These are phyloP conservation scores for Sanderia malayensis DNA, from an alignment of 30 jellyfish, hydroid and myxozoan species.

Conservation along the genomic window DNA sequence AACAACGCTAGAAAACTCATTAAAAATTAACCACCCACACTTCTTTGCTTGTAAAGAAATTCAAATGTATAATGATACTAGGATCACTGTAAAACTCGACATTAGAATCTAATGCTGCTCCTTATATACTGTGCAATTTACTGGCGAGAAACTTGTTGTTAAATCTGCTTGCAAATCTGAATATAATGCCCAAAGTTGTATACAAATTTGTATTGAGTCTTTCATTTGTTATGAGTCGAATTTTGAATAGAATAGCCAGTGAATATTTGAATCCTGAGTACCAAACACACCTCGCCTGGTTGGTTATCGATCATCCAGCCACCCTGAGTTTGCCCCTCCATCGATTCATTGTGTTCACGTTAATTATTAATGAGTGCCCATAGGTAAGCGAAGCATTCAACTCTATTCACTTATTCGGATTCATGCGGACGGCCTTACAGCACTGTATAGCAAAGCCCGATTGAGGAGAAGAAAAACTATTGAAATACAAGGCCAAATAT, in stretches of 20 bases:
- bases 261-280: conserved; percentile 51
- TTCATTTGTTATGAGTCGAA: conserved; percentile 38
- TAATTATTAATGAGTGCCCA: conserved; percentile 59
- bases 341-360: conserved; percentile 76
- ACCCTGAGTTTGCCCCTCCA: conserved; percentile 69
- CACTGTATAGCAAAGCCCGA: conserved; percentile 57
- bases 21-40: too few relatives aligned
- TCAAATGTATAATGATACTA: too few relatives aligned
- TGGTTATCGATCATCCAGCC: conserved; percentile 64
- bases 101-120: too few relatives aligned
- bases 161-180: conserved; percentile 52
- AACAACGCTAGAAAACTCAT: too few relatives aligned
- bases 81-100: too few relatives aligned
- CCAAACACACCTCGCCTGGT: conserved; percentile 72
- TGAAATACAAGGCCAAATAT: conserved; percentile 51
- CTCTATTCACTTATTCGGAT: conserved; percentile 75
- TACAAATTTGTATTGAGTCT: conserved; percentile 31
- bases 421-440: conserved; percentile 77
- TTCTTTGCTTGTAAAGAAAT: too few relatives aligned
- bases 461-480: conserved; percentile 28
- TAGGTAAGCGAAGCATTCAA: conserved; percentile 83
- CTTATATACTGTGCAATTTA: too few relatives aligned
- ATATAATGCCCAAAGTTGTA: conserved; percentile 53
- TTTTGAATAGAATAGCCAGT: conserved; percentile 53
- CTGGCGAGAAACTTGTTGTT: not conserved